phyloP scores from a whole-genome alignment of 2,797 vertebrate genomes.

The Okamejei kenojei region DNA sequence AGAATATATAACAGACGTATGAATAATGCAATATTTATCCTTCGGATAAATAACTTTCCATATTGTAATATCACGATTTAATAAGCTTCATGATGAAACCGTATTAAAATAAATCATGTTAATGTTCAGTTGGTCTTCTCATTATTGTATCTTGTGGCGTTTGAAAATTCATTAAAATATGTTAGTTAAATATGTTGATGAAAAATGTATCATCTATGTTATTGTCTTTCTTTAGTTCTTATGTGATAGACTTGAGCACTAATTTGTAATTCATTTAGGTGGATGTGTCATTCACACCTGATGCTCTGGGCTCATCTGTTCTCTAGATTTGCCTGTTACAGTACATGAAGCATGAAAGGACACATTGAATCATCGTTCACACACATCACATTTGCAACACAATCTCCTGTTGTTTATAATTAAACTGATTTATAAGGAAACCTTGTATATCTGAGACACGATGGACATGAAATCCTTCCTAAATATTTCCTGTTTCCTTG shows the following conservation, averaged over 20 bases:
- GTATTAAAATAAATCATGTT: not conserved
- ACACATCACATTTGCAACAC: not conserved
- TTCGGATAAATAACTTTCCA: conserved; percentile 1
- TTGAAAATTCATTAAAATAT: not conserved
- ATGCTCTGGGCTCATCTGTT: conserved; percentile 5
- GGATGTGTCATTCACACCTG: not conserved
- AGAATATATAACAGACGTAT: not conserved
- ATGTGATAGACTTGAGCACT: not conserved
- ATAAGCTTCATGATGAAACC: not conserved
- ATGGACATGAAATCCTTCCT: not conserved
- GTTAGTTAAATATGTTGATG: not conserved
- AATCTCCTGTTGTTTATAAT: not conserved
- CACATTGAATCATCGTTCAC: conserved; percentile 3
- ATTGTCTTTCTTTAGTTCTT: not conserved
- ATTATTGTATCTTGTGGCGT: not conserved
- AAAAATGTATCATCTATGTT: not conserved
- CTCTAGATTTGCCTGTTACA: not conserved
- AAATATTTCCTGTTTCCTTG: too few species aligned
- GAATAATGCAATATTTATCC: not conserved
- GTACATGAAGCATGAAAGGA: not conserved
- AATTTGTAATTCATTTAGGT: conserved; percentile 1
- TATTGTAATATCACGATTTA: not conserved
- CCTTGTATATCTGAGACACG: not conserved
- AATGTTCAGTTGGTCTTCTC: not conserved
- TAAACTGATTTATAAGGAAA: not conserved